A percentile compares a stretch with the other conserved stretches of the same genome.
phyloP scores from a whole-genome alignment of 2,113 vertebrate species.

The Pithys albifrons region DNA sequence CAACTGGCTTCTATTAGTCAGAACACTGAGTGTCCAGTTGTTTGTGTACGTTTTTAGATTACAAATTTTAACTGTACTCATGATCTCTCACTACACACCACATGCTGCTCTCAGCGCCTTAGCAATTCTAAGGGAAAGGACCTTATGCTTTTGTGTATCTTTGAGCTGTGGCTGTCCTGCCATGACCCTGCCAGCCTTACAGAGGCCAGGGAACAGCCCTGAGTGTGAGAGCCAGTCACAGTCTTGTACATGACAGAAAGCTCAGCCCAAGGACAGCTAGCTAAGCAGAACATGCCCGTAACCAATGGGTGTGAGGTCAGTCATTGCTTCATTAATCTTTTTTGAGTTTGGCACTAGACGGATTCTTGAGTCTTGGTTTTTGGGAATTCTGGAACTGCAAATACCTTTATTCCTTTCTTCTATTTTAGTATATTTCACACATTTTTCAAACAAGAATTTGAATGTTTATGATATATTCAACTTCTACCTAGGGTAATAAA shows the following conservation, averaged over 20 bases:
- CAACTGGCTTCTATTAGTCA: not conserved
- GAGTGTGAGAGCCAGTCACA: not conserved
- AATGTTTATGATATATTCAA: not conserved
- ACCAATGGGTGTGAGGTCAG: not conserved
- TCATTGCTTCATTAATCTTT: not conserved
- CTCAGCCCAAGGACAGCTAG: not conserved
- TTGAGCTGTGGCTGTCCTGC: not conserved
- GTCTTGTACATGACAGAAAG: not conserved
- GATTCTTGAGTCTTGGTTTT: not conserved
- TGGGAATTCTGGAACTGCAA: not conserved
- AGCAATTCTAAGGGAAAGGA: not conserved
- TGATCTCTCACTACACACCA: not conserved
- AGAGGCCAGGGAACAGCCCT: not conserved
- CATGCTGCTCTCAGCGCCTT: not conserved
- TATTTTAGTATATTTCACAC: not conserved
- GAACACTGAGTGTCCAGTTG: not conserved
- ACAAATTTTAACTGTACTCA: not conserved
- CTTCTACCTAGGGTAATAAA: not conserved
- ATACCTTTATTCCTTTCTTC: not conserved
- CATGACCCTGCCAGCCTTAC: not conserved
- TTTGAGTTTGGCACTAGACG: not conserved
- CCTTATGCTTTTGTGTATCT: not conserved
- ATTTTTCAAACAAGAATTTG: not conserved
- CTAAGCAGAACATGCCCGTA: not conserved
- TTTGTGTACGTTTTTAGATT: not conserved